Base-by-base conservation (phyloP, 2,113 vertebrate genomes). In the Callipepla californica region DNA sequence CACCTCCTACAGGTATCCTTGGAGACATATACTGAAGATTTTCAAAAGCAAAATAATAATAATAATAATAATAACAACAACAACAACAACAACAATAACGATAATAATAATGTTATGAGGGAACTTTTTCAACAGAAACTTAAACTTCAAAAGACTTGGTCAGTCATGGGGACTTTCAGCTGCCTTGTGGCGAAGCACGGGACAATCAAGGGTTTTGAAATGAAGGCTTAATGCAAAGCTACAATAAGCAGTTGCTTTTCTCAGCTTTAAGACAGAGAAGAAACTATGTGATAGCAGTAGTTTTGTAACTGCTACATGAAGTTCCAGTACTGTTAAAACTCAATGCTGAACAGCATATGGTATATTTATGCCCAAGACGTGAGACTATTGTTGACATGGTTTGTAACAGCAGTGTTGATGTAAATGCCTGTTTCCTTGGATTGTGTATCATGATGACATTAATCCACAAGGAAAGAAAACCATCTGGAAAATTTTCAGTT, bases 261-360 rank as follows among this genome's bases (percentile, higher is more conserved):
- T 14, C 45, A 61, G 48, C 26, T 90, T 93, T 79, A 63, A 40
- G 38, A 28, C 11, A 40, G 38, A 63, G 22, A 63, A 58, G 11
- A 61, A 80, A 38, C 11, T 38, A 14, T 38, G 6, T 30, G 51
- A 6, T 30, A 44, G 40, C 59, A 47, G 73, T n/a, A 81, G 57
- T 72, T 93, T 89, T 89, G 36, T 89, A 69, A 73, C 38, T 67
- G 40, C 63, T 58, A 58, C 73, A 73, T 65, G 77, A 87, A 93
- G 72, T 83, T 89, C 65, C 42, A 92, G 40, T 69, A 50, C 72
- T 94, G 93, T 91, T 92, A 86, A 96, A 96, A 93, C 48, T 89
- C 86, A 53, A 80, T 42, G 91, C 72, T 87, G 89, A 90, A 94
- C 76, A 95, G 91, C 92, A 97, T 94, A 96, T 97, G 94, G 91